phyloP scores from a whole-genome alignment of 2,888 invertebrate genomes.

The Drepana falcataria region DNA sequence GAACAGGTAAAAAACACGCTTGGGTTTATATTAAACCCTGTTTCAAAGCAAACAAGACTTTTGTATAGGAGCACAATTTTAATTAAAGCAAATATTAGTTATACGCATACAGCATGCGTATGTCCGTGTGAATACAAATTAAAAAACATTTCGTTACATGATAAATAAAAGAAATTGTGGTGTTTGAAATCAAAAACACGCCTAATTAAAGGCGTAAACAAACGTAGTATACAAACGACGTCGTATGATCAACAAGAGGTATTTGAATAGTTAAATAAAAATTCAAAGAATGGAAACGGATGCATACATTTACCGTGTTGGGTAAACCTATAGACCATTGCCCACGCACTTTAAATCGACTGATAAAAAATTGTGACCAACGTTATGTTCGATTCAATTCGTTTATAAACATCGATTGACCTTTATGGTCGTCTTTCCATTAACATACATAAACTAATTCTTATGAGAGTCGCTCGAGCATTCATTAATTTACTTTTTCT shows the following conservation, averaged over 20 bases:
- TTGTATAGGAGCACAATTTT: slow-evolving; percentile 45
- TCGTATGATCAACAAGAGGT: slow-evolving; percentile 37
- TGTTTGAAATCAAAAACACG: slow-evolving; percentile 29
- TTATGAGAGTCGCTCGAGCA: slow-evolving; percentile 29
- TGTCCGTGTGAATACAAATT: slow-evolving; percentile 30
- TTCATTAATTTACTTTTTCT: slow-evolving; percentile 46
- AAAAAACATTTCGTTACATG: slow-evolving; percentile 24
- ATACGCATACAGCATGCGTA: slow-evolving; percentile 18
- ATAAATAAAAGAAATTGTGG: slow-evolving; percentile 33
- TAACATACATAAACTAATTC: slow-evolving; percentile 48
- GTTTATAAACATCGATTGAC: slow-evolving; percentile 43
- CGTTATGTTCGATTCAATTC: slow-evolving; percentile 34
- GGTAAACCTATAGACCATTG: slow-evolving; percentile 30
- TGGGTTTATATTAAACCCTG: slow-evolving; percentile 48
- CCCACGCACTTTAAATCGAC: slow-evolving; percentile 29
- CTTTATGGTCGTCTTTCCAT: slow-evolving; percentile 41
- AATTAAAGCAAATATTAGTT: slow-evolving; percentile 53
- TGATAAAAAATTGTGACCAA: slow-evolving; percentile 34
- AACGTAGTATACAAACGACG: slow-evolving; percentile 26
- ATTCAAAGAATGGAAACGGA: slow-evolving; percentile 28
- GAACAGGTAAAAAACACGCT: slow-evolving; percentile 62
- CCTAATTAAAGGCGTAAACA: slow-evolving; percentile 41
- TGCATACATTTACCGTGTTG: slow-evolving; percentile 33
- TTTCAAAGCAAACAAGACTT: slow-evolving; percentile 48
- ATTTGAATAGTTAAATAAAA: slow-evolving; percentile 34